phyloP scores from a whole-genome alignment of 2,113 vertebrate species.

The Mesembrinibis cayennensis region DNA sequence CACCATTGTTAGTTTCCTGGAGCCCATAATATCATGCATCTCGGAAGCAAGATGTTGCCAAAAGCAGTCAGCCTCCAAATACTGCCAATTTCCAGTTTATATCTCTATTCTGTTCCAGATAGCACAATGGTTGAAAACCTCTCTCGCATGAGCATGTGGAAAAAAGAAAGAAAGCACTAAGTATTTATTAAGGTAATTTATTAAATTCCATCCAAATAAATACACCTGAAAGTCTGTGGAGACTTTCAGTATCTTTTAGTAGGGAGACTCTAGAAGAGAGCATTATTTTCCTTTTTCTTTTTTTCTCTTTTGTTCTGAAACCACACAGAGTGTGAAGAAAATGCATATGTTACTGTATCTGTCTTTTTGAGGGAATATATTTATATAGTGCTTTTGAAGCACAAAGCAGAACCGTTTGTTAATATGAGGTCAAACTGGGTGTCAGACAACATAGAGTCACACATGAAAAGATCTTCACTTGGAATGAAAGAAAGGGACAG shows the following conservation, averaged over 20 bases:
- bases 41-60: neutral
- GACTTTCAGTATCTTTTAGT: neutral
- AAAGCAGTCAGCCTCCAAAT: neutral
- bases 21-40: neutral
- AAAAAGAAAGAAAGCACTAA: neutral
- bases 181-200: neutral
- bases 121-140: neutral
- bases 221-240: neutral
- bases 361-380: neutral
- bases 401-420: neutral
- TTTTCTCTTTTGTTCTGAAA: neutral
- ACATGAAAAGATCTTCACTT: neutral
- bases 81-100: neutral
- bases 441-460: neutral
- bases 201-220: neutral
- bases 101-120: neutral
- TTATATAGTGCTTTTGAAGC: neutral
- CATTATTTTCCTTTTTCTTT: neutral
- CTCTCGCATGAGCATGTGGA: neutral
- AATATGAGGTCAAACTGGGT: neutral
- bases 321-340: neutral
- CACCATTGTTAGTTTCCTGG: neutral
- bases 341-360: neutral
- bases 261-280: neutral
- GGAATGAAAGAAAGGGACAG: neutral